Percentiles rank a stretch among this genome's conserved stretches.
These are phyloP conservation scores for Aphelenchoides avenae DNA, from an alignment of 1,140 invertebrate genomes.

Conservation along the genomic window DNA sequence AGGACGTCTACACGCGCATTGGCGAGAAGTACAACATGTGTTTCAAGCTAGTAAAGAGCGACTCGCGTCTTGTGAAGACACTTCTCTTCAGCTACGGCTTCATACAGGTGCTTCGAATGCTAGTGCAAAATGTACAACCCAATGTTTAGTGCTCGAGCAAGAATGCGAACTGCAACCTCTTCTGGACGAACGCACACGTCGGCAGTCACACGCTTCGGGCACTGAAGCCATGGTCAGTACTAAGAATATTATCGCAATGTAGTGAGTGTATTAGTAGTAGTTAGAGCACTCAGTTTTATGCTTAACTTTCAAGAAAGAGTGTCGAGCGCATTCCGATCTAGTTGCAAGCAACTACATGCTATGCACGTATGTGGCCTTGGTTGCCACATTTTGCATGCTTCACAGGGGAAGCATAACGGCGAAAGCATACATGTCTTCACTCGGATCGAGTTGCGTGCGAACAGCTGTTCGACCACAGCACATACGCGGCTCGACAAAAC, in stretches of 20 bases:
- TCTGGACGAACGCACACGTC: constrained; percentile 46
- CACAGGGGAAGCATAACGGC: too few species aligned
- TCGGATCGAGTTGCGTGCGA: too few species aligned
- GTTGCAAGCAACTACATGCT: too few species aligned
- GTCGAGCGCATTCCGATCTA: too few species aligned
- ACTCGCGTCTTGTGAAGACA: constrained; percentile 39
- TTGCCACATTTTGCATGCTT: too few species aligned
- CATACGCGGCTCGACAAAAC: too few species aligned
- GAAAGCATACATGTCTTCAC: too few species aligned
- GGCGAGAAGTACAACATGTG: constrained; percentile 40
- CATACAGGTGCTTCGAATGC: constrained; percentile 25
- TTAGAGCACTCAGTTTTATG: too few species aligned
- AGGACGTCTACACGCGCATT: constrained; percentile 20
- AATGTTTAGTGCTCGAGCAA: constrained; percentile 41
- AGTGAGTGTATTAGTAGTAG: too few species aligned
- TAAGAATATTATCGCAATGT: not conserved
- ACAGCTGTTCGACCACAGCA: too few species aligned
- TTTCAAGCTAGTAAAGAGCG: constrained; percentile 43
- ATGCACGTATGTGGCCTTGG: too few species aligned
- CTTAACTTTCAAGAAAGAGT: too few species aligned
- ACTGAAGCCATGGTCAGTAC: constrained; percentile 35
- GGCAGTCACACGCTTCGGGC: constrained; percentile 17
- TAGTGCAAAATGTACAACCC: not conserved
- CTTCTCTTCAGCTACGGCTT: constrained; percentile 45
- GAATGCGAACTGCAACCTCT: constrained; percentile 38